Percentiles rank a stretch among this genome's conserved stretches.
phyloP scores from a whole-genome alignment of 2,113 vertebrate genomes.

The Gopherus flavomarginatus region DNA sequence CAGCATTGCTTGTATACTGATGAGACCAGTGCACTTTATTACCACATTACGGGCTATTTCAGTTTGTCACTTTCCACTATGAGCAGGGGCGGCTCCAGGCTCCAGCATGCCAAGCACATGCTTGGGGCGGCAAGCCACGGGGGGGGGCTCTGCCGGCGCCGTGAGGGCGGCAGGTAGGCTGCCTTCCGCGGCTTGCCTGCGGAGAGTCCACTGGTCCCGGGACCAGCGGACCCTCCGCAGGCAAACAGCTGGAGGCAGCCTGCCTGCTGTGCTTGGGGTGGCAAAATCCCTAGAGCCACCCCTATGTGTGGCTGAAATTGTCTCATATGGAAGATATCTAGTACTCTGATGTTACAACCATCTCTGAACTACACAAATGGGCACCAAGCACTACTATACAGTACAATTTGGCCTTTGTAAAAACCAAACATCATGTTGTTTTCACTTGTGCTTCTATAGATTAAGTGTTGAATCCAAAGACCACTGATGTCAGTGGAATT shows the following conservation, averaged over 20 bases:
- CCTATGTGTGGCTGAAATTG: conserved; percentile 1
- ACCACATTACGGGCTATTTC: neutral
- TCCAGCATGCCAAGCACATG: too few species aligned
- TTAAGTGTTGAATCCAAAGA: neutral
- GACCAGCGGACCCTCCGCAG: too few species aligned
- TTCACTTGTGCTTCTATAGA: neutral
- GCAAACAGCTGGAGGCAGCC: too few species aligned
- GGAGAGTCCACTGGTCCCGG: too few species aligned
- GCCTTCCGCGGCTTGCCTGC: too few species aligned
- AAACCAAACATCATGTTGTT: neutral
- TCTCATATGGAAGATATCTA: neutral
- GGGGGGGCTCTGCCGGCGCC: too few species aligned
- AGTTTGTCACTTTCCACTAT: neutral
- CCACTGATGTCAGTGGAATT: neutral
- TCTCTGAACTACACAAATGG: neutral
- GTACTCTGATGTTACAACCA: neutral
- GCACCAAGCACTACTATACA: neutral
- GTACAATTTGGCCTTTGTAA: neutral
- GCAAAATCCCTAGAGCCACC: too few species aligned
- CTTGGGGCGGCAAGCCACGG: too few species aligned
- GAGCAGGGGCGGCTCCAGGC: too few species aligned
- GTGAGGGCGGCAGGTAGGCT: too few species aligned
- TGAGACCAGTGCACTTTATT: neutral
- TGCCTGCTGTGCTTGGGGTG: too few species aligned
- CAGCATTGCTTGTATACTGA: neutral